Evolutionary conservation across 2,113 vertebrate species (phyloP).

Genomic region (Sylvilagus bachmani): DNA sequence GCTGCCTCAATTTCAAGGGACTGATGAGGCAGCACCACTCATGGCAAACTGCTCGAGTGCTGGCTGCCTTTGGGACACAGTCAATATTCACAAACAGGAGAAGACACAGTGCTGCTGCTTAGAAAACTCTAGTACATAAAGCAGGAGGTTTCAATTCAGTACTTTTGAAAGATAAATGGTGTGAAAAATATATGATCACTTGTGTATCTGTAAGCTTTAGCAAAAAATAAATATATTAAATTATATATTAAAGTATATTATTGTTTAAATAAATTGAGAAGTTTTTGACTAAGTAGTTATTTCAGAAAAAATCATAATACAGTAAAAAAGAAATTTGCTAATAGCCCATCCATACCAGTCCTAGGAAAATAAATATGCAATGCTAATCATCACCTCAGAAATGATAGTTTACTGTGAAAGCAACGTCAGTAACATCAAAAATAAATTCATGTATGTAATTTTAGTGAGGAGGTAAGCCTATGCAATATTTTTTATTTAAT

Average conservation of each 20-base stretch:
- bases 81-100: no score
- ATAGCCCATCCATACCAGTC: background rate
- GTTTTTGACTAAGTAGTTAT: background rate
- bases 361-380: background rate
- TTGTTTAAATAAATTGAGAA: conserved; percentile 14
- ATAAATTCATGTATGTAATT: conserved; percentile 7
- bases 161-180: background rate
- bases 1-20: background rate
- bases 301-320: background rate
- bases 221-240: background rate
- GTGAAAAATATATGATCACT: background rate
- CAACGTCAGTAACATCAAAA: conserved; percentile 5
- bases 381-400: background rate
- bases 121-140: background rate
- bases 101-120: background rate
- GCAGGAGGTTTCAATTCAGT: background rate
- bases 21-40: background rate
- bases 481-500: conserved; percentile 10
- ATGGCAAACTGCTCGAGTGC: background rate
- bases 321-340: background rate
- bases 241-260: background rate
- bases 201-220: background rate
- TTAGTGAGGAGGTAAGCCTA: background rate
- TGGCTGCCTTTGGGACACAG: background rate
- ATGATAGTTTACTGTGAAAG: background rate